Evolutionary conservation across 2,113 vertebrate species (phyloP).

Genomic region (Anseranas semipalmata): DNA sequence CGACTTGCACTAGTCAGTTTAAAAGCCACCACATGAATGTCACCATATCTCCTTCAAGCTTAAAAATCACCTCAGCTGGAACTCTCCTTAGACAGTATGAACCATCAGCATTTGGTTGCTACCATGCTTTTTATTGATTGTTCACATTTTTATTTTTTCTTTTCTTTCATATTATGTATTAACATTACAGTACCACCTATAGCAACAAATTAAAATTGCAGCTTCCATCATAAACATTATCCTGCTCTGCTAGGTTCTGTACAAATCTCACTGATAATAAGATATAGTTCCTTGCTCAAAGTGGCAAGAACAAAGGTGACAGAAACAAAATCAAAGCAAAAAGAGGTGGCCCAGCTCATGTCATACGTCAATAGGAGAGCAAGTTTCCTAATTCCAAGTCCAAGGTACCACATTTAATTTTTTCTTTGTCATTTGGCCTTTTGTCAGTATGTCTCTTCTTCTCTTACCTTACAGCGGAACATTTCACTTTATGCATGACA

Average conservation of each 20-base stretch:
- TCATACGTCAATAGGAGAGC: background rate
- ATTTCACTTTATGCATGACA: background rate
- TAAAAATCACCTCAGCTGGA: background rate
- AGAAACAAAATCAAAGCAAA: slow-evolving; percentile 17
- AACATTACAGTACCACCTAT: slow-evolving; percentile 69
- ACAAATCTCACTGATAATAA: background rate
- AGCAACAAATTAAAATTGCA: slow-evolving; percentile 63
- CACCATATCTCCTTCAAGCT: background rate
- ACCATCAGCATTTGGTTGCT: background rate
- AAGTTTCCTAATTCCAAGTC: background rate
- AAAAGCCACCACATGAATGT: background rate
- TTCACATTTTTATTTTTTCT: background rate
- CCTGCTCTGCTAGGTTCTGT: background rate
- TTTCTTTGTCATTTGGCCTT: background rate
- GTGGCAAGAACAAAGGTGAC: background rate
- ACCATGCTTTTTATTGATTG: background rate
- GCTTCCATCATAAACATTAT: background rate
- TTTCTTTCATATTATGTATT: slow-evolving; percentile 6
- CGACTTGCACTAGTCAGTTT: background rate
- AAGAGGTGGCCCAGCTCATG: background rate
- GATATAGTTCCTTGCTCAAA: background rate
- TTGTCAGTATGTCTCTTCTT: background rate
- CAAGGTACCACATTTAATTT: background rate
- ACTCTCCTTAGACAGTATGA: background rate
- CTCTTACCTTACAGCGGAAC: background rate